These are phyloP conservation scores for Caenorhabditis wallacei DNA, from an alignment of 2,888 invertebrate genomes.

Conservation along the genomic window DNA sequence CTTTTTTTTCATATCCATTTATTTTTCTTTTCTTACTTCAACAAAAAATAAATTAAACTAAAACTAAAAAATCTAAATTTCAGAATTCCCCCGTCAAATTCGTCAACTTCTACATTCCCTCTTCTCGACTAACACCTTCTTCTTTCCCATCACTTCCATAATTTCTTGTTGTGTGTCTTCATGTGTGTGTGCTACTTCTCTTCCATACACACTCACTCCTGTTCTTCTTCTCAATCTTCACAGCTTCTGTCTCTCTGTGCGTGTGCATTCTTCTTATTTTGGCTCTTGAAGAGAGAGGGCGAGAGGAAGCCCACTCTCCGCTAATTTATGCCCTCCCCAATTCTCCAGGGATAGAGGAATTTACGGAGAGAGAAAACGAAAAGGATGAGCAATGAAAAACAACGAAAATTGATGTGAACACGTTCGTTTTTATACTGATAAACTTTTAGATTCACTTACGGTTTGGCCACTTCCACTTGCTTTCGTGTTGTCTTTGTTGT, in stretches of 20 bases:
- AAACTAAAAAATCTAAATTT: background rate
- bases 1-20: background rate
- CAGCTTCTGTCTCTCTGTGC: slow-evolving; percentile 6
- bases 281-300: background rate
- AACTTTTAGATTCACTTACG: slow-evolving; percentile 1
- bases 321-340: slow-evolving; percentile 53
- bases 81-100: background rate
- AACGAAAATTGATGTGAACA: background rate
- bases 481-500: background rate
- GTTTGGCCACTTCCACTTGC: slow-evolving; percentile 6
- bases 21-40: background rate
- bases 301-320: slow-evolving; percentile 2
- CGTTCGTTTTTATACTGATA: slow-evolving; percentile 3
- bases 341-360: slow-evolving; percentile 29
- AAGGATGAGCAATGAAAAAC: background rate
- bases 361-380: slow-evolving; percentile 6
- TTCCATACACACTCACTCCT: background rate
- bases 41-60: too few relatives aligned
- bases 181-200: background rate
- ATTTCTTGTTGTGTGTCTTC: background rate
- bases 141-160: background rate
- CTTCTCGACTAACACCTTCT: background rate
- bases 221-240: slow-evolving; percentile 1
- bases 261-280: background rate
- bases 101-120: background rate